A percentile compares a stretch with the other conserved stretches of the same genome.
These are phyloP conservation scores for Arrhamphus sclerolepis DNA, from an alignment of 2,797 vertebrate species.

Conservation along the genomic window DNA sequence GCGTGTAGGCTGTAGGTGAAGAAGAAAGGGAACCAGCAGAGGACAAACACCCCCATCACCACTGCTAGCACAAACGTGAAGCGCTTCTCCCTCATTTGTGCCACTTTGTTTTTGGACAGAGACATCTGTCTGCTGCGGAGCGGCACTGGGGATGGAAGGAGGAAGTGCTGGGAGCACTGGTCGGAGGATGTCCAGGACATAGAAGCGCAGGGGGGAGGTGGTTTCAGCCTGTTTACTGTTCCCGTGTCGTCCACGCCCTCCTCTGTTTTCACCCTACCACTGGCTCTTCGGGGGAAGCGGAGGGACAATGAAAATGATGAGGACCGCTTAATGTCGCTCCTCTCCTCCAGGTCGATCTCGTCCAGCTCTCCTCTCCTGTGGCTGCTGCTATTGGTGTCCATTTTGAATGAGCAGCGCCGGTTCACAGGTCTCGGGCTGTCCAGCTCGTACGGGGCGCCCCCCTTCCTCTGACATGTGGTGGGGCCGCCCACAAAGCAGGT, in stretches of 20 bases:
- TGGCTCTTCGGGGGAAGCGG: conserved; percentile 57
- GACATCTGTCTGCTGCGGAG: conserved; percentile 49
- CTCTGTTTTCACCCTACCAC: conserved; percentile 34
- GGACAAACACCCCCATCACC: conserved; percentile 82
- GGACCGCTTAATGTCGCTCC: conserved; percentile 42
- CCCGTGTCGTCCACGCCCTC: conserved; percentile 35
- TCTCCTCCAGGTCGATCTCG: conserved; percentile 80
- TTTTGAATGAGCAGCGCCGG: conserved; percentile 39
- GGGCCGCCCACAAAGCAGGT: conserved; percentile 64
- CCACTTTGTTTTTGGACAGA: conserved; percentile 73
- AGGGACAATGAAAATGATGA: conserved; percentile 52
- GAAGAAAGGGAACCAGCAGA: conserved; percentile 85
- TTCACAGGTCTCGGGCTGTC: conserved; percentile 49
- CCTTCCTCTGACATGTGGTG: conserved; percentile 28
- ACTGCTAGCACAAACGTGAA: conserved; percentile 83
- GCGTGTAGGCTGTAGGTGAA: conserved; percentile 83
- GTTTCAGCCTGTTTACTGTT: conserved; percentile 41
- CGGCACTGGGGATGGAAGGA: conserved; percentile 57
- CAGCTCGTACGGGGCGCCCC: conserved; percentile 49
- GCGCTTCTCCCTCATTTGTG: conserved; percentile 81
- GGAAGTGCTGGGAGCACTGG: conserved; percentile 61
- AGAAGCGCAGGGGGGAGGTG: conserved; percentile 54
- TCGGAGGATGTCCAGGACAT: conserved; percentile 69
- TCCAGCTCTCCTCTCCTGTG: conserved; percentile 75
- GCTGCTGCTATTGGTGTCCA: conserved; percentile 49